A percentile compares a stretch with the other conserved stretches of the same genome.
These are phyloP conservation scores for Tapirus terrestris DNA, from an alignment of 2,113 vertebrate species.

Conservation along the genomic window DNA sequence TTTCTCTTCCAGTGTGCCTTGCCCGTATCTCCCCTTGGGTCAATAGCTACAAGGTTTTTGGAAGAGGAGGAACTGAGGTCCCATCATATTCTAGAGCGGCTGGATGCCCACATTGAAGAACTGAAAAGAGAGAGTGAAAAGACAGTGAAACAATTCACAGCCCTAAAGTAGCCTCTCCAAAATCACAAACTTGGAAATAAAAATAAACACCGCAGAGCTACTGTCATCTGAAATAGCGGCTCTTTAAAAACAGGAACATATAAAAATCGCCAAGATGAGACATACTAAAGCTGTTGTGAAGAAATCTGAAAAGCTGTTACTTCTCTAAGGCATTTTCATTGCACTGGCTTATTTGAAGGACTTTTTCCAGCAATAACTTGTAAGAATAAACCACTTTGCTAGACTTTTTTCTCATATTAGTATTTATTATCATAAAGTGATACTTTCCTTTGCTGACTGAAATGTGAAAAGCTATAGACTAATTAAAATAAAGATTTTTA, in stretches of 20 bases:
- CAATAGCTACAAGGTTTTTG: constrained; percentile 89
- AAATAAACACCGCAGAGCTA: background rate
- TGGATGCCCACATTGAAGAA: constrained; percentile 92
- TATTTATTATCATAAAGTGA: constrained; percentile 16
- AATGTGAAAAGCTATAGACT: constrained; percentile 63
- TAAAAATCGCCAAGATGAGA: background rate
- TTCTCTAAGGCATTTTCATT: background rate
- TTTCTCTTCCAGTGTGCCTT: constrained; percentile 76
- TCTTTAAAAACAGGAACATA: background rate
- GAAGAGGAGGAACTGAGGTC: constrained; percentile 92
- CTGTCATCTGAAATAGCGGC: background rate
- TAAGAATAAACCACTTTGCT: constrained; percentile 60
- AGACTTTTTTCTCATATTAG: constrained; percentile 48
- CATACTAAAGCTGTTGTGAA: background rate
- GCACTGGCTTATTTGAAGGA: constrained; percentile 10
- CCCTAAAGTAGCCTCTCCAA: constrained; percentile 69
- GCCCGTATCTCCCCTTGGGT: constrained; percentile 84
- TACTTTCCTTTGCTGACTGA: constrained; percentile 62
- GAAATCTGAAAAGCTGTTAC: background rate
- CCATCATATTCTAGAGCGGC: constrained; percentile 88
- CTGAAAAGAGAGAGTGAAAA: constrained; percentile 89
- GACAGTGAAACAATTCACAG: constrained; percentile 88
- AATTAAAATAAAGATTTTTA: constrained; percentile 77
- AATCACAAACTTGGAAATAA: background rate
- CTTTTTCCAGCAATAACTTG: constrained; percentile 33